These are phyloP conservation scores for Torymus tubicola DNA, from an alignment of 2,888 invertebrate genomes.

Conservation along the genomic window DNA sequence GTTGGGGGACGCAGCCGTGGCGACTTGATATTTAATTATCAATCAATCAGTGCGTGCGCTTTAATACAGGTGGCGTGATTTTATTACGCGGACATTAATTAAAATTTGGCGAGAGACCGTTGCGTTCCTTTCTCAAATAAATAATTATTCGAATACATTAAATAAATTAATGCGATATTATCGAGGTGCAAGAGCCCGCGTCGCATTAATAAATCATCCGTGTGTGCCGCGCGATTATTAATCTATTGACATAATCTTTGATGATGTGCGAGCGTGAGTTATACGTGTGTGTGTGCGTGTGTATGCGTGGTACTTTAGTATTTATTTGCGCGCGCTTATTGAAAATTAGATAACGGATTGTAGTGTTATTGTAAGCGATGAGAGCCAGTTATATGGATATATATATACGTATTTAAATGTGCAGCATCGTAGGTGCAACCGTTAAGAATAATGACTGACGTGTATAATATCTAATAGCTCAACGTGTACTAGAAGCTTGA, in stretches of 20 bases:
- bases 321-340: background rate
- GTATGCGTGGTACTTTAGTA: background rate
- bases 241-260: conserved; percentile 19
- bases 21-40: conserved; percentile 32
- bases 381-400: too few relatives aligned
- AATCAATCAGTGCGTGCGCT: background rate
- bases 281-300: too few relatives aligned
- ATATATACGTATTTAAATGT: too few relatives aligned
- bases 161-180: conserved; percentile 33
- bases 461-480: too few relatives aligned
- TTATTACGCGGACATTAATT: conserved; percentile 32
- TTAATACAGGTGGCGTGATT: conserved; percentile 2
- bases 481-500: too few relatives aligned
- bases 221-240: background rate
- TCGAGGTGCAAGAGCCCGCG: background rate
- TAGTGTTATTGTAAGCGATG: too few relatives aligned
- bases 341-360: background rate
- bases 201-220: conserved; percentile 14
- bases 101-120: conserved; percentile 5
- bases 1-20: too few relatives aligned
- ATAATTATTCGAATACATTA: conserved; percentile 31
- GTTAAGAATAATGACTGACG: too few relatives aligned
- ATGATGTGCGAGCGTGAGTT: background rate
- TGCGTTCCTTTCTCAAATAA: conserved; percentile 6
- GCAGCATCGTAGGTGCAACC: too few relatives aligned